Evolutionary conservation across 2,797 vertebrate genomes (phyloP), one percentile per base, ranked within the genome.

Genomic region (Galagoides demidoff): DNA sequence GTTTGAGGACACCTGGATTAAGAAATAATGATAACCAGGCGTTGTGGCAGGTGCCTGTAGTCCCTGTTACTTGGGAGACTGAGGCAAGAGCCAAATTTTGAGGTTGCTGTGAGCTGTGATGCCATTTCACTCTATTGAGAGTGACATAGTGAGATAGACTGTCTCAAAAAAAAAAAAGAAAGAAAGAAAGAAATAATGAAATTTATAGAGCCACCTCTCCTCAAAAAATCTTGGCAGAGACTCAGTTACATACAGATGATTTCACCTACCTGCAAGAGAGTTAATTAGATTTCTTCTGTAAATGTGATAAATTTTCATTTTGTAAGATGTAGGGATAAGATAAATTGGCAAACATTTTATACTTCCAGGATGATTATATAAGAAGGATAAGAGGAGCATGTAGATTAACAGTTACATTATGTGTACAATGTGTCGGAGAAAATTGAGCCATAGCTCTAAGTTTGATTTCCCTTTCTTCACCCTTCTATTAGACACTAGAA

Each of bases 391-490:
- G 55, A 29, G n/a, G 16, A 57, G 6, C 17, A 55, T 79, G 5
- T 19, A 83, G 59, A 71, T 95, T 85, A 88, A 63, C n/a, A 74
- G 29, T 85, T 87, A 74, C 1, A 1, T 91, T 82, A 59, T 73
- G 1, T 29, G 74, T 86, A 84, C 22, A 92, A 20, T 8, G 3
- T 96, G 37, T 92, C 83, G 85, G 55, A 68, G 31, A 85, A 57
- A 74, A 92, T 45, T 86, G 29, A 73, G 22, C 27, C 82, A 31
- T 68, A 85, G 6, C 8, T 81, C 6, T 70, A 25, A 77, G 29
- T 89, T 85, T 84, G 17, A 85, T 88, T 94, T 92, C 74, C 19
- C 64, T 91, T 93, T 90, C 45, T 94, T 87, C 1, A 88, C 6
- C 94, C 20, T 79, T 79, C 61, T 88, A 0, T 83, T 82, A 49